These are phyloP conservation scores for Megaceryle alcyon DNA, from an alignment of 2,797 vertebrate species.

Conservation along the genomic window DNA sequence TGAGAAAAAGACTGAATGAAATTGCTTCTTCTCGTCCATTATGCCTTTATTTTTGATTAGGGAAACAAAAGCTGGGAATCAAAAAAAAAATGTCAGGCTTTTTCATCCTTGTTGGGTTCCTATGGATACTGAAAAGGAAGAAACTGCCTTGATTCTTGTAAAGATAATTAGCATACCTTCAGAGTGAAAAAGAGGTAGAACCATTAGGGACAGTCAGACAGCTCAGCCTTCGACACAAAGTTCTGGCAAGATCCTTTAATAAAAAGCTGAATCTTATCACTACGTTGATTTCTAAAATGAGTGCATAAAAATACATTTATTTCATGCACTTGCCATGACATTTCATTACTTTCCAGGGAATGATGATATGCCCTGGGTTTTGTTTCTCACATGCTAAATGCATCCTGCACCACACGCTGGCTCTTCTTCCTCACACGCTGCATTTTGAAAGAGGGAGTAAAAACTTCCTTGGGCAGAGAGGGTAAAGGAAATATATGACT, in stretches of 20 bases:
- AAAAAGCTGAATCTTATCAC: not conserved
- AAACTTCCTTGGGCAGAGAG: not conserved
- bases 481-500: not conserved
- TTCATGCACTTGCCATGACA: conserved; percentile 4
- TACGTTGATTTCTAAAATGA: conserved; percentile 29
- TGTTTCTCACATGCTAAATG: not conserved
- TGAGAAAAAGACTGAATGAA: conserved; percentile 31
- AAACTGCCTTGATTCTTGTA: conserved; percentile 21
- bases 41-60: conserved; percentile 44
- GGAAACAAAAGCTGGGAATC: conserved; percentile 59
- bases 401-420: fast-evolving
- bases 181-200: conserved; percentile 10
- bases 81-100: conserved; percentile 26
- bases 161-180: conserved; percentile 47
- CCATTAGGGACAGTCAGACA: not conserved
- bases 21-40: conserved; percentile 24
- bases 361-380: not conserved
- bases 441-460: not conserved
- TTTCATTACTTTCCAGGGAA: conserved; percentile 25
- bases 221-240: not conserved
- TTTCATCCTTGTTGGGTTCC: not conserved
- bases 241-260: not conserved
- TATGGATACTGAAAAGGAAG: conserved; percentile 47
- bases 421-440: not conserved
- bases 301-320: conserved; percentile 3